Evolutionary conservation across 1,140 invertebrate genomes (phyloP).

Genomic region (Microvelia longipes): DNA sequence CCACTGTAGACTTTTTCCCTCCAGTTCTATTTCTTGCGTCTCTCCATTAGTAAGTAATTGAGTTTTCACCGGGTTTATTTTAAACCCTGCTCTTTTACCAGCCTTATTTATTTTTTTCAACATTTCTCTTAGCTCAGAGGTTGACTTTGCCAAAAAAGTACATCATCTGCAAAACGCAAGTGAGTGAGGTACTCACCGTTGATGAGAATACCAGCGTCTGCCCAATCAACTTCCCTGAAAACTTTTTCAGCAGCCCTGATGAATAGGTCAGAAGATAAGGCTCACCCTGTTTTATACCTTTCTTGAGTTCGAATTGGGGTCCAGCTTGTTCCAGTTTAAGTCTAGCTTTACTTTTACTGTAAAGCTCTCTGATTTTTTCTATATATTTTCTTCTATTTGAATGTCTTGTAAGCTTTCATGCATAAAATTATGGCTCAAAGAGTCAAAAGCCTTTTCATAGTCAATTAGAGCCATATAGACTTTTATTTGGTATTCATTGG

Average conservation of each 20-base stretch:
- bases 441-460: no score
- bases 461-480: no score
- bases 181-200: conserved; percentile 23
- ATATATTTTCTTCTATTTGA: no score
- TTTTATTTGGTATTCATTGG: no score
- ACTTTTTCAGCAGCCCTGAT: conserved; percentile 14
- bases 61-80: conserved; percentile 9
- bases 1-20: not conserved
- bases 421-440: no score
- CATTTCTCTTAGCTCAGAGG: conserved; percentile 6
- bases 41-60: conserved; percentile 8
- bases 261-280: conserved; percentile 20
- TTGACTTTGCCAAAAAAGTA: conserved; percentile 21
- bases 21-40: not conserved
- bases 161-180: conserved; percentile 28
- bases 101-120: conserved; percentile 4
- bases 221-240: conserved; percentile 18
- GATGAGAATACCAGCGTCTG: conserved; percentile 19
- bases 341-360: not conserved
- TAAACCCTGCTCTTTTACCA: conserved; percentile 7
- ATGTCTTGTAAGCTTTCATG: no score
- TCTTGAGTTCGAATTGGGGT: not conserved
- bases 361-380: not conserved
- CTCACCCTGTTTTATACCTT: conserved; percentile 11
- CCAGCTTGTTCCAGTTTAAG: not conserved